Conservation (phyloP, 2,797 vertebrate species). For the Gallinago solitaria region DNA sequence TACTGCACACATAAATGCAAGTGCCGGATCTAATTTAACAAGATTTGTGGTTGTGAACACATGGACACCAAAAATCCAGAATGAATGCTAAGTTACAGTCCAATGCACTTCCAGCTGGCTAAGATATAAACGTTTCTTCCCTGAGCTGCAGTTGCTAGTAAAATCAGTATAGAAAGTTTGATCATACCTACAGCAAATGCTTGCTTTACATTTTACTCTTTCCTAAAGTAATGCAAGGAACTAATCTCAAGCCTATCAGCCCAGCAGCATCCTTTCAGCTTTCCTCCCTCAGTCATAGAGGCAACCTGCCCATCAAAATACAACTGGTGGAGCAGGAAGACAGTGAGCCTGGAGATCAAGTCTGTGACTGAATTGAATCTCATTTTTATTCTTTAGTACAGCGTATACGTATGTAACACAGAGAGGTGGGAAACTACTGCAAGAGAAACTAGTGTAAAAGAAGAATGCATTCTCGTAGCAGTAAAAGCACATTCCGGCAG, state of each 20-base stretch:
- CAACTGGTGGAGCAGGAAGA: not conserved
- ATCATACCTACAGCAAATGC: not conserved
- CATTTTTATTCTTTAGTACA: not conserved
- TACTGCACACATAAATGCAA: constrained; percentile 41
- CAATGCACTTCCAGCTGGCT: constrained; percentile 43
- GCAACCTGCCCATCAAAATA: not conserved
- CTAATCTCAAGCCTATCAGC: not conserved
- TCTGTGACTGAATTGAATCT: not conserved
- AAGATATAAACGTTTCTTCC: not conserved
- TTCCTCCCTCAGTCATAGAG: not conserved
- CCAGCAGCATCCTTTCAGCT: not conserved
- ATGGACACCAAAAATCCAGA: constrained; percentile 60
- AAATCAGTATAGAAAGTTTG: not conserved
- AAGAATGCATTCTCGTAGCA: not conserved
- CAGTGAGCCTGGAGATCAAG: not conserved
- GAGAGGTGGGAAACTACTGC: not conserved
- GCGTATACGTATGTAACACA: accelerated
- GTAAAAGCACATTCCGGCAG: accelerated
- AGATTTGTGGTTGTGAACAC: constrained; percentile 72
- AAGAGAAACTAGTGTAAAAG: not conserved
- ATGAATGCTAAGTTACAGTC: constrained; percentile 42
- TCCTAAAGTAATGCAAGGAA: not conserved
- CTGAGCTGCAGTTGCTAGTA: not conserved
- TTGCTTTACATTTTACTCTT: not conserved
- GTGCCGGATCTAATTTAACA: constrained; percentile 64